phyloP scores from a whole-genome alignment of 2,113 vertebrate genomes.

The Gymnocephalus cernua region DNA sequence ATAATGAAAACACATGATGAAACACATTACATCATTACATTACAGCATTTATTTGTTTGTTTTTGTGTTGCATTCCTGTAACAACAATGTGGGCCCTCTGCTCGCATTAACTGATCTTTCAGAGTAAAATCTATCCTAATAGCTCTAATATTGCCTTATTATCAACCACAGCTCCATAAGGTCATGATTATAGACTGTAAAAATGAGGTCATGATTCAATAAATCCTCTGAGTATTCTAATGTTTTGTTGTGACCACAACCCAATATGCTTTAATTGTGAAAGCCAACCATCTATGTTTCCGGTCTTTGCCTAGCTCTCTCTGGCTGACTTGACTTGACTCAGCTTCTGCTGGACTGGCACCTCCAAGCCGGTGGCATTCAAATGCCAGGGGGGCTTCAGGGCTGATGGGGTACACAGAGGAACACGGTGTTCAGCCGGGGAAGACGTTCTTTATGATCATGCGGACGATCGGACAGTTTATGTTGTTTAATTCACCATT shows the following conservation, averaged over 20 bases:
- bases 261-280: constrained; percentile 48
- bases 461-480: neutral
- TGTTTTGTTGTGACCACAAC: neutral
- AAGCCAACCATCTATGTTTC: constrained; percentile 3
- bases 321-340: constrained; percentile 50
- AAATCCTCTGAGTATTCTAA: neutral
- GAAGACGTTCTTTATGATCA: neutral
- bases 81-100: neutral
- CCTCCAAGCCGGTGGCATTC: constrained; percentile 68
- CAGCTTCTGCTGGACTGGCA: constrained; percentile 57
- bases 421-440: constrained; percentile 63
- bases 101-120: neutral
- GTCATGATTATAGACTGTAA: neutral
- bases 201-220: neutral
- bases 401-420: constrained; percentile 44
- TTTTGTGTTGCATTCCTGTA: neutral
- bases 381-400: constrained; percentile 47
- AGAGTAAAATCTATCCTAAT: neutral
- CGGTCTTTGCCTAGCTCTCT: neutral
- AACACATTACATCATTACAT: neutral
- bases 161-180: neutral
- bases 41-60: neutral
- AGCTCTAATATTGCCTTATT: neutral
- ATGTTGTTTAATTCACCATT: neutral
- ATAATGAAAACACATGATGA: no score